Evolutionary conservation across 2,113 vertebrate species (phyloP), one percentile per base, ranked within the genome.

Genomic region (Poecilia latipinna): DNA sequence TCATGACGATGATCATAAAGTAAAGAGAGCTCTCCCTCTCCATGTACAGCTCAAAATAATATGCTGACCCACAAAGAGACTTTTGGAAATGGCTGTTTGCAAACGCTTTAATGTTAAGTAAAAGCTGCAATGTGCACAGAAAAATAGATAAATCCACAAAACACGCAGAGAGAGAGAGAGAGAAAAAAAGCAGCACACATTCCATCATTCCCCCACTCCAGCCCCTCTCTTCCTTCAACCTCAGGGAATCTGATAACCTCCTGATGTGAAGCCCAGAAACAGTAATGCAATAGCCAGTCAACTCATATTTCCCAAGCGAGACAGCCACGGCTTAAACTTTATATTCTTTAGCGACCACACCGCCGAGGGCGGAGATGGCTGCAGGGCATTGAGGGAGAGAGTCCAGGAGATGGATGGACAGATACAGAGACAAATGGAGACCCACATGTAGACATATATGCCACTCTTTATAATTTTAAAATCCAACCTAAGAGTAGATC

Each of bases 251-350:
- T 87, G 89, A 90, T 91, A 92, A 69, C 35, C 90, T 94, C 82
- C 72, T 94, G 91, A 94, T 91, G 80, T 35, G 87, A 22, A 86
- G 81, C 87, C 83, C 78, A 72, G 75, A 92, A 83, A 84, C 81
- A 83, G 74, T 89, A 90, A 94, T 92, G 89, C 87, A 85, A 92
- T 88, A 87, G 68, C 84, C 66, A 91, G 89, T 88, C 80, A 70
- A 60, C 70, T 82, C 90, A 91, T 91, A 92, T 90, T 95, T 95
- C 92, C 87, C 87, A 90, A 82, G 78, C 42, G 92, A 94, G 84
- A 89, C 28, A 72, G 74, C 81, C 72, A 22, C 72, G 74, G 61
- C 88, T 57, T 75, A 75, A 79, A 67, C 63, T 88, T 89, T 77
- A 90, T 62, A 88, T 88, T 91, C 90, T 92, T 87, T 69, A 81